phyloP scores from a whole-genome alignment of 1,140 invertebrate species.

The Propsilocerus akamusi region DNA sequence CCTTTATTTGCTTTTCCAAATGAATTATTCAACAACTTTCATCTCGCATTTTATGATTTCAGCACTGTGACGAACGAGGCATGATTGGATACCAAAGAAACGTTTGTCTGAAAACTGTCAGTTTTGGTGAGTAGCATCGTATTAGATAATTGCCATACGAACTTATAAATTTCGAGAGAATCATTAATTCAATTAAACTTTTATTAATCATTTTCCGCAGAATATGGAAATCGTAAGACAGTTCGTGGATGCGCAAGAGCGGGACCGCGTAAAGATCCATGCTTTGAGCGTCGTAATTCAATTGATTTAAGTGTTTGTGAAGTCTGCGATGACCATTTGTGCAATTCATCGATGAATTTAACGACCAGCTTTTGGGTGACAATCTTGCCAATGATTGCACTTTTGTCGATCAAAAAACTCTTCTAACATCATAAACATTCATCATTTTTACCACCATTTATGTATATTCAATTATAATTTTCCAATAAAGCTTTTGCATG shows the following conservation, averaged over 20 bases:
- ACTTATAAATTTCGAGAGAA: not conserved
- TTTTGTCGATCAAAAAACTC: not conserved
- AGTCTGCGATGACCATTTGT: not conserved
- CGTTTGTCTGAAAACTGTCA: not conserved
- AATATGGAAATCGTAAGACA: constrained; percentile 1
- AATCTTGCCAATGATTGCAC: no score
- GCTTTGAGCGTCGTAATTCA: not conserved
- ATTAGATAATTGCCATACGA: not conserved
- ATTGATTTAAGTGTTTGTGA: not conserved
- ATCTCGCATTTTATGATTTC: not conserved
- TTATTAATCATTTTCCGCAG: not conserved
- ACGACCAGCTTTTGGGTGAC: not conserved
- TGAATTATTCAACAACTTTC: not conserved
- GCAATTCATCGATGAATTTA: not conserved
- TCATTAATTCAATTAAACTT: not conserved
- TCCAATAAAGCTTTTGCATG: not conserved
- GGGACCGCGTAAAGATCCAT: not conserved
- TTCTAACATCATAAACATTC: not conserved
- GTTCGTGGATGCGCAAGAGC: not conserved
- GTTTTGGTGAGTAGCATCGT: not conserved
- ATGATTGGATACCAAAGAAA: not conserved
- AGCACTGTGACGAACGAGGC: not conserved
- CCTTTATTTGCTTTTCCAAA: not conserved
- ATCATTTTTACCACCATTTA: not conserved
- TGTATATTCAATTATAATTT: not conserved